Evolutionary conservation across 2,113 vertebrate species (phyloP).

Genomic region (Elanus axillaris): DNA sequence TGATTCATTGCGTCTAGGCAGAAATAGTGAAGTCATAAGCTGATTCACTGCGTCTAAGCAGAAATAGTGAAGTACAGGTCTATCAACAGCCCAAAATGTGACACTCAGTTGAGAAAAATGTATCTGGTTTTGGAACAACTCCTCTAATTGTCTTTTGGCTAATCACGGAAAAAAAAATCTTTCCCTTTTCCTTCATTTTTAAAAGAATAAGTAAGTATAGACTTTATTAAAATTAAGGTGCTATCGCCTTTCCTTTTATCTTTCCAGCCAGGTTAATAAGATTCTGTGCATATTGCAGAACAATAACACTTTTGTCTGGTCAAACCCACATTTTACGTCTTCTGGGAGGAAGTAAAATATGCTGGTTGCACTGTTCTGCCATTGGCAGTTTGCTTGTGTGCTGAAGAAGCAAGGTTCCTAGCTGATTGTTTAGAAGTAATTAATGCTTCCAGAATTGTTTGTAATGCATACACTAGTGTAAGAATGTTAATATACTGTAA

Average conservation of each 20-base stretch:
- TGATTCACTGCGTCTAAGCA: neutral
- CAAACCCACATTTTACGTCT: slow-evolving; percentile 1
- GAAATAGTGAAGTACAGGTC: neutral
- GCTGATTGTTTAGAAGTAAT: neutral
- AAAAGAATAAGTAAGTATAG: neutral
- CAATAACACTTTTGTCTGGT: neutral
- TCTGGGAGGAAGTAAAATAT: neutral
- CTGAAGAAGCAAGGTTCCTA: neutral
- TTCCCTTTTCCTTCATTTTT: neutral
- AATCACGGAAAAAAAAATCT: neutral
- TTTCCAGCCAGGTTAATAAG: slow-evolving; percentile 20
- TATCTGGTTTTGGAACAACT: neutral
- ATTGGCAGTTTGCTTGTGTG: neutral
- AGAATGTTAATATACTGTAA: neutral
- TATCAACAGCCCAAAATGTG: neutral
- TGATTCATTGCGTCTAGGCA: neutral
- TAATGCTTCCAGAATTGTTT: neutral
- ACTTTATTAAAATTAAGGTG: slow-evolving; percentile 9
- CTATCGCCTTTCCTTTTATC: neutral
- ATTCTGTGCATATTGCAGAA: slow-evolving; percentile 4
- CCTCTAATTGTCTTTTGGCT: neutral
- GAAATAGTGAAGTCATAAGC: neutral
- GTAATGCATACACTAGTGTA: neutral
- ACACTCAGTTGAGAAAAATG: neutral
- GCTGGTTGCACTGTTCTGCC: neutral